A percentile compares a stretch with the other conserved stretches of the same genome.
These are phyloP conservation scores for Channa striata DNA, from an alignment of 2,797 vertebrate genomes.

Conservation along the genomic window DNA sequence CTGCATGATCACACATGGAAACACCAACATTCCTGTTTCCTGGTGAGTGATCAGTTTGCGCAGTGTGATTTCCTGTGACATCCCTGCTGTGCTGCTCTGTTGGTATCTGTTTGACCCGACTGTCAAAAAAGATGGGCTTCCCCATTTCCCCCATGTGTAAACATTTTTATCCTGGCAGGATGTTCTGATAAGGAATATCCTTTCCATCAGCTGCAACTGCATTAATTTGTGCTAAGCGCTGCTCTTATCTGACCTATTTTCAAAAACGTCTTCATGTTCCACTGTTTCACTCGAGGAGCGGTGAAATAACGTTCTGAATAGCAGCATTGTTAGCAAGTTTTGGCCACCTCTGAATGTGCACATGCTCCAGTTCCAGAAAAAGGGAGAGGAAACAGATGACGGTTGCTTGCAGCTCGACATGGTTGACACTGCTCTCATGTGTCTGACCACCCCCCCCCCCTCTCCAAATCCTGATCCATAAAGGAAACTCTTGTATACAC, in stretches of 20 bases:
- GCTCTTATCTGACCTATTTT: constrained; percentile 63
- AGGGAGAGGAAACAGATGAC: constrained; percentile 69
- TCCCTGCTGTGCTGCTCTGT: neutral
- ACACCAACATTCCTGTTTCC: constrained; percentile 85
- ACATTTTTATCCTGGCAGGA: constrained; percentile 54
- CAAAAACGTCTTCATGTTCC: constrained; percentile 36
- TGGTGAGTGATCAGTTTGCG: constrained; percentile 83
- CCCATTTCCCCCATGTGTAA: constrained; percentile 46
- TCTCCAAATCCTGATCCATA: constrained; percentile 72
- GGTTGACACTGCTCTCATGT: constrained; percentile 67
- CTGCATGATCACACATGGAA: constrained; percentile 83
- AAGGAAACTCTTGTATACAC: constrained; percentile 84
- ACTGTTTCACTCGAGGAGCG: constrained; percentile 32
- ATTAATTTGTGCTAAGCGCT: constrained; percentile 7
- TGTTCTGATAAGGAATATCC: constrained; percentile 61
- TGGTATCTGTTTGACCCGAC: constrained; percentile 25
- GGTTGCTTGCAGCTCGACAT: constrained; percentile 58
- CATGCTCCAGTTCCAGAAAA: constrained; percentile 54
- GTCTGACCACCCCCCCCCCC: constrained; percentile 31
- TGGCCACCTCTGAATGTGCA: constrained; percentile 57
- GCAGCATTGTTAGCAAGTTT: constrained; percentile 67
- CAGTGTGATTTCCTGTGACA: constrained; percentile 28
- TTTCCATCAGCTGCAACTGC: constrained; percentile 40
- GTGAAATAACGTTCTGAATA: constrained; percentile 67
- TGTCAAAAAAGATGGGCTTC: constrained; percentile 30